phyloP scores from a whole-genome alignment of 2,888 invertebrate genomes.

The Epistrophe eligans region DNA sequence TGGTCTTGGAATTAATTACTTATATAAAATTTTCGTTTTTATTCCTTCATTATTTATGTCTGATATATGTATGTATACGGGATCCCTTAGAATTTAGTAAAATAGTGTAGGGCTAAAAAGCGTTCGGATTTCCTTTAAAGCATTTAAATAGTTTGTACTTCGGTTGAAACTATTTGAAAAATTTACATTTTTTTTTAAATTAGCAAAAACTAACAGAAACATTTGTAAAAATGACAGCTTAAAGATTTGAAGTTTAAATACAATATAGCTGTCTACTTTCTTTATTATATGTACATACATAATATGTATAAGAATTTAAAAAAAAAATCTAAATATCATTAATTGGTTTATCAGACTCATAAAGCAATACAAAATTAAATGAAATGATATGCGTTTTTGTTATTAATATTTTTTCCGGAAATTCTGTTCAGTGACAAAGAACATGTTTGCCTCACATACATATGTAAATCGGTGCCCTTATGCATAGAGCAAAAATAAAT shows the following conservation, averaged over 20 bases:
- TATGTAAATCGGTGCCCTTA: not conserved
- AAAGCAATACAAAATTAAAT: not conserved
- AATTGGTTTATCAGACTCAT: not conserved
- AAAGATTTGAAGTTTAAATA: not conserved
- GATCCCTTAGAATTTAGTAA: too few relatives aligned
- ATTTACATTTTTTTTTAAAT: too few relatives aligned
- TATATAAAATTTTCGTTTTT: too few relatives aligned
- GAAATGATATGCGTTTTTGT: not conserved
- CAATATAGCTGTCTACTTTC: not conserved
- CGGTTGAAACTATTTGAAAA: too few relatives aligned
- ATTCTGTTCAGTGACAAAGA: not conserved
- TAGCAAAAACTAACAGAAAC: too few relatives aligned
- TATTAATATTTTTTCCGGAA: not conserved
- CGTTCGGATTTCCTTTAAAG: too few relatives aligned
- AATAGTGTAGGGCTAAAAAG: too few relatives aligned
- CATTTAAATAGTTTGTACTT: too few relatives aligned
- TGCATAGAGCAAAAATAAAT: not conserved
- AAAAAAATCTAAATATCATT: not conserved
- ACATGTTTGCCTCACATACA: slow-evolving; percentile 10
- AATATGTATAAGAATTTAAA: not conserved
- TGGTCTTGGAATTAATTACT: too few relatives aligned
- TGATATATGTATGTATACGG: too few relatives aligned
- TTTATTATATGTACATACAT: too few relatives aligned
- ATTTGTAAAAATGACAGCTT: not conserved
- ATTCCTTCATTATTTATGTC: too few relatives aligned